Evolutionary conservation across 2,797 vertebrate genomes (phyloP).

Genomic region (Myripristis jacobus): DNA sequence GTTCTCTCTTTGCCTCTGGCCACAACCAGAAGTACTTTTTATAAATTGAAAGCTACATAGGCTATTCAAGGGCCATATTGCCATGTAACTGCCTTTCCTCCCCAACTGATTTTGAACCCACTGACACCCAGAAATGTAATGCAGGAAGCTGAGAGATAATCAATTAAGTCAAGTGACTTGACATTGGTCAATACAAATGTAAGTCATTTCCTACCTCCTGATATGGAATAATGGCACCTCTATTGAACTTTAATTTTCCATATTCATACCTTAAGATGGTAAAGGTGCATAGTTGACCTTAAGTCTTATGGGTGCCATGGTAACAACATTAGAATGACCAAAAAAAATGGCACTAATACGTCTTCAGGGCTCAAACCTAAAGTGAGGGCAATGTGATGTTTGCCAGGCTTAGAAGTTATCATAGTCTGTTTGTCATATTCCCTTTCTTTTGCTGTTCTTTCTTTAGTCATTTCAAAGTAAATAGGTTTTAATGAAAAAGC

Average conservation of each 20-base stretch:
- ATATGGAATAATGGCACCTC: neutral
- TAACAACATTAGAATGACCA: slow-evolving; percentile 37
- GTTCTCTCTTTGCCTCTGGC: slow-evolving; percentile 29
- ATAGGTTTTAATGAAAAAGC: slow-evolving; percentile 80
- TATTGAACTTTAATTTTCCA: neutral
- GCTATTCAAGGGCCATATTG: neutral
- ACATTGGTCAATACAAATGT: neutral
- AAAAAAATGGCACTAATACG: slow-evolving; percentile 57
- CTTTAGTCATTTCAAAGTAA: slow-evolving; percentile 75
- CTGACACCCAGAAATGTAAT: neutral
- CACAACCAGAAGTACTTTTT: slow-evolving; percentile 18
- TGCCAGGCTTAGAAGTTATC: slow-evolving; percentile 73
- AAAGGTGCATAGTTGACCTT: slow-evolving; percentile 1
- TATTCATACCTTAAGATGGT: slow-evolving; percentile 12
- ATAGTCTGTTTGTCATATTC: slow-evolving; percentile 67
- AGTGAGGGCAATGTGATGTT: slow-evolving; percentile 69
- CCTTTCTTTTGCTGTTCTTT: slow-evolving; percentile 64
- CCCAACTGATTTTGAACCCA: neutral
- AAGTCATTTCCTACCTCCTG: neutral
- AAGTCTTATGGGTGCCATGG: slow-evolving; percentile 3
- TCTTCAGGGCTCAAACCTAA: slow-evolving; percentile 66
- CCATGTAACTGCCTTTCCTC: neutral
- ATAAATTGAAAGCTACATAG: neutral
- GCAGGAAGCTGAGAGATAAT: neutral
- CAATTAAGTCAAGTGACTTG: neutral